Percentiles rank a stretch among this genome's conserved stretches.
These are phyloP conservation scores for Orientallactaga sibirica DNA, from an alignment of 2,797 vertebrate genomes.

Conservation along the genomic window DNA sequence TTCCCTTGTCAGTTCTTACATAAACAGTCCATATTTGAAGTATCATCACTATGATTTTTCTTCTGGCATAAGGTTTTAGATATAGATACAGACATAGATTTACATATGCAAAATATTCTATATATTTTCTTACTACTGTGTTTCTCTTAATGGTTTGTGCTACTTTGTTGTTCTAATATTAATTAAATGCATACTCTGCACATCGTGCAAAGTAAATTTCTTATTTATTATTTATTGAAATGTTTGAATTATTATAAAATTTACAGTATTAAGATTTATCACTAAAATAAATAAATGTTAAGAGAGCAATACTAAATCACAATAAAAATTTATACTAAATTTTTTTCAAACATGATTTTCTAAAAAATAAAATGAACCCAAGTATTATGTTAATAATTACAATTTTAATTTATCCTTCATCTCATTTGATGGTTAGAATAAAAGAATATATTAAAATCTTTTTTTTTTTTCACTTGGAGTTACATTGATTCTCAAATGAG, in stretches of 20 bases:
- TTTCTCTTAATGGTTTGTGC: neutral
- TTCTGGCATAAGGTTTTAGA: neutral
- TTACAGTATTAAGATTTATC: neutral
- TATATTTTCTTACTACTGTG: neutral
- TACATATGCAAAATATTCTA: no score
- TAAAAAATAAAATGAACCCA: constrained; percentile 40
- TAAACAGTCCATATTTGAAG: neutral
- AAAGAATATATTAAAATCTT: constrained; percentile 28
- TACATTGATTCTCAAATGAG: constrained; percentile 56
- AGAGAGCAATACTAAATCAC: neutral
- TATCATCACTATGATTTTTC: neutral
- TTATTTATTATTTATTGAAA: constrained; percentile 54
- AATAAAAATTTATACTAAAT: neutral
- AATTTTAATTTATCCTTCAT: constrained; percentile 1
- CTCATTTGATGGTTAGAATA: constrained; percentile 31
- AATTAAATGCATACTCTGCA: neutral
- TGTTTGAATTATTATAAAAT: constrained; percentile 40
- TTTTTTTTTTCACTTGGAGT: neutral
- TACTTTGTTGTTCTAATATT: neutral
- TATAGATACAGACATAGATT: neutral
- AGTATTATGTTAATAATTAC: constrained; percentile 55
- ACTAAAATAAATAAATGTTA: constrained; percentile 56
- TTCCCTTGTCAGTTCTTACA: neutral
- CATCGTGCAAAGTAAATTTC: neutral
- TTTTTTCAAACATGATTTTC: constrained; percentile 25